Conservation (phyloP, 2,888 invertebrate species). For the Caenorhabditis sulstoni region DNA sequence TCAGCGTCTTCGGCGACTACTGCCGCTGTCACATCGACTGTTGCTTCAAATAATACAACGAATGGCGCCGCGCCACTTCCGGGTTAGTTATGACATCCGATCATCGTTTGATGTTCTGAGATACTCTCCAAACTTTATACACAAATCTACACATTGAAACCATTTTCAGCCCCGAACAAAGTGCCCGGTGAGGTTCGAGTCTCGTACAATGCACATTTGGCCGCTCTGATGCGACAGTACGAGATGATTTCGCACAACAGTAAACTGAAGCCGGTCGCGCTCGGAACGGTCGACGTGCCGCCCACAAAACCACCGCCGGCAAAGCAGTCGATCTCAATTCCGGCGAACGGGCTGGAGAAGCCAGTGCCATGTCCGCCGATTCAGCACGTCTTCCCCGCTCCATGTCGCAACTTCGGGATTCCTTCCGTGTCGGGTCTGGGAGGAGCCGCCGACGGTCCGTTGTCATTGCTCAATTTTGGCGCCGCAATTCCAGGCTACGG, state of each 20-base stretch:
- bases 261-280: background rate
- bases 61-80: too few relatives aligned
- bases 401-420: background rate
- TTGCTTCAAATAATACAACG: too few relatives aligned
- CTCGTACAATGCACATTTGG: constrained; percentile 13
- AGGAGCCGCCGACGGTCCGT: background rate
- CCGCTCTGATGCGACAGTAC: constrained; percentile 25
- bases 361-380: background rate
- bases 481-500: constrained; percentile 6
- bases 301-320: background rate
- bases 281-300: background rate
- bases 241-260: constrained; percentile 10
- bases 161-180: too few relatives aligned
- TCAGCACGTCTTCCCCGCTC: constrained; percentile 1
- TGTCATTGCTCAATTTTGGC: constrained; percentile 3
- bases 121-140: too few relatives aligned
- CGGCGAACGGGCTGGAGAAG: background rate
- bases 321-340: background rate
- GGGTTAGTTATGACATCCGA: too few relatives aligned
- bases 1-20: background rate
- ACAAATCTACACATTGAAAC: too few relatives aligned
- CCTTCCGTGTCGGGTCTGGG: background rate
- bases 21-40: background rate
- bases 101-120: too few relatives aligned
- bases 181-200: background rate